Conservation (phyloP, 1,140 invertebrate species). For the Elymnias hypermnestra region DNA sequence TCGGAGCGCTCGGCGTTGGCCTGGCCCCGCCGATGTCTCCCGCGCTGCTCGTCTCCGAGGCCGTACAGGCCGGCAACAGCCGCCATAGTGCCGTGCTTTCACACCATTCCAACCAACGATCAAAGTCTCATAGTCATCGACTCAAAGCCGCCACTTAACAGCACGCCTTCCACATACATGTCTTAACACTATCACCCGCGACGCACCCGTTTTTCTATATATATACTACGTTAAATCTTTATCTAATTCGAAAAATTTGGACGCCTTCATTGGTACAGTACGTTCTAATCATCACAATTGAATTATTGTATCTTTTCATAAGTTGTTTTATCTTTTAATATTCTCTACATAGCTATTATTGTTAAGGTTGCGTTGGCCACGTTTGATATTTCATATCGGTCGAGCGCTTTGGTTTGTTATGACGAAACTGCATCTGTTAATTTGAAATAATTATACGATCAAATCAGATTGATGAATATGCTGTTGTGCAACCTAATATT, state of each 20-base stretch:
- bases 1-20: constrained; percentile 64
- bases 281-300: constrained; percentile 63
- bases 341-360: constrained; percentile 19
- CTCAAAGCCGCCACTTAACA: constrained; percentile 9
- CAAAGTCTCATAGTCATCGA: constrained; percentile 21
- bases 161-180: constrained; percentile 21
- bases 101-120: constrained; percentile 28
- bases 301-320: constrained; percentile 71
- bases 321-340: constrained; percentile 28
- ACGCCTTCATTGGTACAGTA: constrained; percentile 65
- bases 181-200: constrained; percentile 29
- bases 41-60: constrained; percentile 62
- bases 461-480: not conserved
- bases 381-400: constrained; percentile 17
- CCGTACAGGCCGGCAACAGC: constrained; percentile 66
- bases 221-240: constrained; percentile 35
- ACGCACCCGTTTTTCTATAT: not conserved
- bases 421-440: constrained; percentile 25
- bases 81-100: constrained; percentile 42
- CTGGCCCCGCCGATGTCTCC: constrained; percentile 61
- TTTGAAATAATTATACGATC: not conserved
- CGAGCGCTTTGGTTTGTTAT: constrained; percentile 15
- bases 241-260: constrained; percentile 63
- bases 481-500: constrained; percentile 2
- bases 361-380: constrained; percentile 27